Conservation (phyloP, 2,888 invertebrate genomes). For the Branchellion lobata region DNA sequence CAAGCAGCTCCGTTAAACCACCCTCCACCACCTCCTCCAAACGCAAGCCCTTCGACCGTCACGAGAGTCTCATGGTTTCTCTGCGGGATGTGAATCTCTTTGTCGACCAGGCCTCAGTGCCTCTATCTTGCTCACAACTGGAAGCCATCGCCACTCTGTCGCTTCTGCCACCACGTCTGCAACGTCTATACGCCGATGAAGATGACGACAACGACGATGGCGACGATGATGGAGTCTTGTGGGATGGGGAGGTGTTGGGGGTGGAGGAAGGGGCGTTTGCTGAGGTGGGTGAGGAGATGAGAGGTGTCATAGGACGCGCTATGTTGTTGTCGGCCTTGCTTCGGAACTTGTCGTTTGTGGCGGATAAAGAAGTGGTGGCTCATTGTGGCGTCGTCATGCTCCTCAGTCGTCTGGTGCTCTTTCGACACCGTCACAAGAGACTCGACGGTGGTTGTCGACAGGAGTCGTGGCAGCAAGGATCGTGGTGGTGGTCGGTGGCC, state of each 20-base stretch:
- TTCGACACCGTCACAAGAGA: conserved; percentile 82
- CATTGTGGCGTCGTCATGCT: conserved; percentile 83
- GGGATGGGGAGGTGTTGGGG: conserved; percentile 56
- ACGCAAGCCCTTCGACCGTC: neutral
- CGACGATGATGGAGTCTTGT: neutral
- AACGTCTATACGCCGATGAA: neutral
- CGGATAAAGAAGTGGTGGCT: conserved; percentile 74
- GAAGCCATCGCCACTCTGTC: neutral
- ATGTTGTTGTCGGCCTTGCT: conserved; percentile 91
- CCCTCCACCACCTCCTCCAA: too few species aligned
- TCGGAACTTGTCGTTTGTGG: conserved; percentile 93
- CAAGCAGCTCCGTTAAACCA: neutral
- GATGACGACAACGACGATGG: neutral
- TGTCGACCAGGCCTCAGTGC: neutral
- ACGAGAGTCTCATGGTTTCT: neutral
- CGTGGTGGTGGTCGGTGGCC: conserved; percentile 85
- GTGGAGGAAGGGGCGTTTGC: conserved; percentile 57
- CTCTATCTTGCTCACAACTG: conserved; percentile 10
- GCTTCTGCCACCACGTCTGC: neutral
- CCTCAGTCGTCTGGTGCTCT: conserved; percentile 82
- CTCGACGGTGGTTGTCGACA: neutral
- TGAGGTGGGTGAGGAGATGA: conserved; percentile 69
- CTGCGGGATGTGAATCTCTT: neutral
- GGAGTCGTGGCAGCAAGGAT: neutral
- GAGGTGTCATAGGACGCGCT: conserved; percentile 83